A percentile compares a stretch with the other conserved stretches of the same genome.
phyloP scores from a whole-genome alignment of 2,888 invertebrate genomes.

The Lasioglossum oenotherae region DNA sequence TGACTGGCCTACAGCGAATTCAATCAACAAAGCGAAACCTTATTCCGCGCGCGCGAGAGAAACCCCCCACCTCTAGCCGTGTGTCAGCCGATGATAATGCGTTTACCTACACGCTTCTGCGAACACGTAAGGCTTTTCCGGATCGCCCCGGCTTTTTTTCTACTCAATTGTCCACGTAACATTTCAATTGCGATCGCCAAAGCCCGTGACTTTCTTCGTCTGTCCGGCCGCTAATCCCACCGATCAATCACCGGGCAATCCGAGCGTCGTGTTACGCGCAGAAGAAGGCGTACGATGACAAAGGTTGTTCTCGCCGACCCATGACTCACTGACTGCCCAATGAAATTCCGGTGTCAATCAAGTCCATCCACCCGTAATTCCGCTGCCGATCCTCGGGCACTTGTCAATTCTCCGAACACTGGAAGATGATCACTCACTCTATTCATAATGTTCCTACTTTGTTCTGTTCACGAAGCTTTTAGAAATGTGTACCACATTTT shows the following conservation, averaged over 20 bases:
- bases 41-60: constrained; percentile 28
- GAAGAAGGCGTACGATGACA: constrained; percentile 11
- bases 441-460: neutral
- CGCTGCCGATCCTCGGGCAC: neutral
- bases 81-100: constrained; percentile 55
- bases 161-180: constrained; percentile 40
- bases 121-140: constrained; percentile 38
- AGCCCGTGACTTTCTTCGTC: neutral
- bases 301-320: constrained; percentile 1
- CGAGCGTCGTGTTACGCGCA: constrained; percentile 18
- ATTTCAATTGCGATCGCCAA: constrained; percentile 18
- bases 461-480: neutral
- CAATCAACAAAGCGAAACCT: constrained; percentile 61
- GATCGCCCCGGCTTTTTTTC: constrained; percentile 26
- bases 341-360: constrained; percentile 1
- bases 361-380: neutral
- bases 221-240: neutral
- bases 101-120: constrained; percentile 42
- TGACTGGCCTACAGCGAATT: constrained; percentile 50
- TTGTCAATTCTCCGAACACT: neutral
- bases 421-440: too few species aligned
- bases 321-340: constrained; percentile 4
- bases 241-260: constrained; percentile 10
- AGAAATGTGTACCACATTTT: neutral
- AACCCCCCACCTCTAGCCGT: neutral